Percentiles rank a stretch among this genome's conserved stretches.
Evolutionary conservation across 2,888 invertebrate species (phyloP).

Genomic region (Drosophila buzzatii): DNA sequence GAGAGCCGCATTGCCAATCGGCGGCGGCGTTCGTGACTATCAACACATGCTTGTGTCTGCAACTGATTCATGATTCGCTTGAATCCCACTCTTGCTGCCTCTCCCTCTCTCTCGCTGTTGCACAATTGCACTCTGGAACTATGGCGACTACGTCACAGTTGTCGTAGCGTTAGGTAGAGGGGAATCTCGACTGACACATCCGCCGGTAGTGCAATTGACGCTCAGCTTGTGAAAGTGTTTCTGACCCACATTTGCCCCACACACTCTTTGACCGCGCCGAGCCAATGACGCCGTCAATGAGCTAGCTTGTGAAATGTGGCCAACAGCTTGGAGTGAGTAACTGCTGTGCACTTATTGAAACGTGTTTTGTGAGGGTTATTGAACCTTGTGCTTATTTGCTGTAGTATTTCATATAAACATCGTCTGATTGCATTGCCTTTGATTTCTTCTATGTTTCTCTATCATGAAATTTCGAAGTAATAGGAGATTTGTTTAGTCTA

Average conservation of each 20-base stretch:
- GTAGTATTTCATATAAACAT: conserved; percentile 6
- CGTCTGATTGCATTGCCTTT: conserved; percentile 12
- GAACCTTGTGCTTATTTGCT: conserved; percentile 38
- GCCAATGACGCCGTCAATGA: conserved; percentile 34
- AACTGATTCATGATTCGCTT: conserved; percentile 30
- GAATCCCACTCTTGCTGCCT: background rate
- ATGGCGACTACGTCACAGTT: conserved; percentile 38
- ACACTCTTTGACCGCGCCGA: background rate
- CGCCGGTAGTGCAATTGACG: conserved; percentile 37
- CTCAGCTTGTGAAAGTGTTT: conserved; percentile 44
- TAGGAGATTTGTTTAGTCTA: conserved; percentile 1
- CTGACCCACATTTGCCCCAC: conserved; percentile 28
- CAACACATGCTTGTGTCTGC: conserved; percentile 24
- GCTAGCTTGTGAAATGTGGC: conserved; percentile 57
- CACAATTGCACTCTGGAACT: conserved; percentile 41
- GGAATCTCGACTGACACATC: conserved; percentile 19
- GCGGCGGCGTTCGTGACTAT: conserved; percentile 45
- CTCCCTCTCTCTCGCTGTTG: background rate
- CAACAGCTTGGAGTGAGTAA: conserved; percentile 13
- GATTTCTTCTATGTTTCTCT: conserved; percentile 3
- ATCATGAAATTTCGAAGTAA: conserved; percentile 5
- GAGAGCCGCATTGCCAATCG: background rate
- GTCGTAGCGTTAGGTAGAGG: background rate
- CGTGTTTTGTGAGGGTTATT: conserved; percentile 47
- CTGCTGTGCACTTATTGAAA: conserved; percentile 38